Percentiles rank a stretch among this genome's conserved stretches.
Evolutionary conservation across 2,888 invertebrate genomes (phyloP).

Genomic region (Invenusta paracnida): DNA sequence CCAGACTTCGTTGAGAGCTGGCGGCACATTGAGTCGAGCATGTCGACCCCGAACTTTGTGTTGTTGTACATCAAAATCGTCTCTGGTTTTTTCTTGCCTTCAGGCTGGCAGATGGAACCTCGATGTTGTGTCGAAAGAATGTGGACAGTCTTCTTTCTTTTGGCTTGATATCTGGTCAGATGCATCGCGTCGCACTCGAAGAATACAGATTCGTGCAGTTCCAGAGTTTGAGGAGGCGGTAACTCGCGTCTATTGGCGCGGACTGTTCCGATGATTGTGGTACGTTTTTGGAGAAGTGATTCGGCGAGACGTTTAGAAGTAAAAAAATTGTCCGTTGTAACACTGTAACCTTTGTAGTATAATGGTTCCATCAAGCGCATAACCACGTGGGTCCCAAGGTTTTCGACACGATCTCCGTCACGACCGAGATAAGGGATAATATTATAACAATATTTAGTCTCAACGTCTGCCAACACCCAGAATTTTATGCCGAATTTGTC

Average conservation of each 20-base stretch:
- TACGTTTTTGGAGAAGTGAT: neutral
- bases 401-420: neutral
- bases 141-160: constrained; percentile 27
- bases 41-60: constrained; percentile 27
- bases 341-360: constrained; percentile 20
- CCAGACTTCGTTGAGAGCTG: constrained; percentile 17
- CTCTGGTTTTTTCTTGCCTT: constrained; percentile 33
- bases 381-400: constrained; percentile 17
- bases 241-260: constrained; percentile 23
- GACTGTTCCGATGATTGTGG: constrained; percentile 27
- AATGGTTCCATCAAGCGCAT: constrained; percentile 25
- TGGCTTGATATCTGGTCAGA: constrained; percentile 24
- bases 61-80: constrained; percentile 24
- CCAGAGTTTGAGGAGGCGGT: neutral
- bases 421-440: constrained; percentile 34
- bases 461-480: constrained; percentile 29
- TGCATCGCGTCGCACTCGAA: constrained; percentile 13
- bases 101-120: constrained; percentile 15
- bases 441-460: constrained; percentile 13
- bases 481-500: constrained; percentile 35
- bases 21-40: constrained; percentile 34
- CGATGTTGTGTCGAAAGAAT: constrained; percentile 11
- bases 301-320: neutral
- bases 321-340: constrained; percentile 21
- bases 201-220: constrained; percentile 22